Evolutionary conservation across 2,113 vertebrate species (phyloP), one percentile per base, ranked within the genome.

Genomic region (Vombatus ursinus): DNA sequence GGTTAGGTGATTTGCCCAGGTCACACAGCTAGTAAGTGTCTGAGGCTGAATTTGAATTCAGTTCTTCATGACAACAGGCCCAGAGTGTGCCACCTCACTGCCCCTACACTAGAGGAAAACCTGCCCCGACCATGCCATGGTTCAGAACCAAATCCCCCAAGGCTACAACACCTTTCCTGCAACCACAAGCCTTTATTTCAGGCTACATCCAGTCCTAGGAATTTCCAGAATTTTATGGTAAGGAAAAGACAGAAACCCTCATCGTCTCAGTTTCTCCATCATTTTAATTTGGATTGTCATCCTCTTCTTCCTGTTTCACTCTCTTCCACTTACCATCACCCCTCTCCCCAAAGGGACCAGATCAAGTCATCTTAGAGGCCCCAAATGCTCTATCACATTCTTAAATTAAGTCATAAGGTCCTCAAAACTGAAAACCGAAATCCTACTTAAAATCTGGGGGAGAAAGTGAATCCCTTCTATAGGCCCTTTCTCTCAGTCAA

Each of bases 381-480:
- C 10, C 28, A 31, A 91, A 25, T 93, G 37, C 12, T 52, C 48
- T 24, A 84, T 91, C 23, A 77, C 92, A 96, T 90, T 51, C 84
- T n/a, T 54, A 91, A 90, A 50, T 93, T 90, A 92, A 95, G 25
- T 92, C 90, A 92, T 3, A 90, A 3, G 50, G 31, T 54, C 9
- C 24, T 92, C 31, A 95, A 93, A 37, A 50, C 91, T 48, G 54
- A 44, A 84, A 84, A 84, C 7, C 44, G 23, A 90, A 92, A 89
- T 92, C 90, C 96, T 50, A 91, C 52, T 93, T 91, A 3, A 89
- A 95, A 96, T 95, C 91, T 19, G 93, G 92, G 96, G 49, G 90
- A 97, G 22, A 91, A 91, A 50, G 26, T 49, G 54, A 94, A 53
- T 90, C 49, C 95, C 93, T 93, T 89, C 51, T 2, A 44, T 44